These are phyloP conservation scores for Baccha elongata DNA, from an alignment of 2,888 invertebrate genomes.

Conservation along the genomic window DNA sequence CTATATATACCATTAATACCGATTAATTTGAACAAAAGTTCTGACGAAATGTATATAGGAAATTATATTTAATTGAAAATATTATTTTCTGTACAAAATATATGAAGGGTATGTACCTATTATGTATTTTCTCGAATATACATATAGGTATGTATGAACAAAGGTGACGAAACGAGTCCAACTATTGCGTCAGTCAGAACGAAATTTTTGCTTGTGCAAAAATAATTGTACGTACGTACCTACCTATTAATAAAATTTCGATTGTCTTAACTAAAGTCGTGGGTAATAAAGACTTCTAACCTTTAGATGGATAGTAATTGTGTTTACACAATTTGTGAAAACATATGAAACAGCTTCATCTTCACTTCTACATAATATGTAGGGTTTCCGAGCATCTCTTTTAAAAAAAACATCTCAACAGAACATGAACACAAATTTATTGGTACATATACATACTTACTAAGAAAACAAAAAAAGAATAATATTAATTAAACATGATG, in stretches of 20 bases:
- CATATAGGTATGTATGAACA: not conserved
- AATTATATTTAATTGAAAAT: not conserved
- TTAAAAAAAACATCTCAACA: too few species aligned
- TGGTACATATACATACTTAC: too few species aligned
- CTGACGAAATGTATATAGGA: not conserved
- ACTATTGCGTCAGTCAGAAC: constrained; percentile 34
- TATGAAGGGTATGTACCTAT: not conserved
- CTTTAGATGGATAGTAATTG: constrained; percentile 11
- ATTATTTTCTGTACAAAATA: not conserved
- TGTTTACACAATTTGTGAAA: not conserved
- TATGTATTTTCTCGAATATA: too few species aligned
- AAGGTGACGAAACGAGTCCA: constrained; percentile 19
- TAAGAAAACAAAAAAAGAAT: too few species aligned
- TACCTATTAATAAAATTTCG: not conserved
- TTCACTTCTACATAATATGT: too few species aligned
- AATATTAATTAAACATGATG: too few species aligned
- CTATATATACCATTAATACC: too few species aligned
- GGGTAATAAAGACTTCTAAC: constrained; percentile 13
- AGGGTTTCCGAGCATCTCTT: too few species aligned
- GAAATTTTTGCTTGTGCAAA: constrained; percentile 15
- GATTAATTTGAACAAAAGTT: not conserved
- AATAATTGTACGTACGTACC: not conserved
- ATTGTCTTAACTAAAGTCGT: constrained; percentile 9
- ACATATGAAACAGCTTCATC: too few species aligned
- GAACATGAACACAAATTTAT: too few species aligned